Evolutionary conservation across 30 jellyfish, hydroid and myxozoan species (phyloP).

Genomic region (Hydractinia symbiolongicarpus): DNA sequence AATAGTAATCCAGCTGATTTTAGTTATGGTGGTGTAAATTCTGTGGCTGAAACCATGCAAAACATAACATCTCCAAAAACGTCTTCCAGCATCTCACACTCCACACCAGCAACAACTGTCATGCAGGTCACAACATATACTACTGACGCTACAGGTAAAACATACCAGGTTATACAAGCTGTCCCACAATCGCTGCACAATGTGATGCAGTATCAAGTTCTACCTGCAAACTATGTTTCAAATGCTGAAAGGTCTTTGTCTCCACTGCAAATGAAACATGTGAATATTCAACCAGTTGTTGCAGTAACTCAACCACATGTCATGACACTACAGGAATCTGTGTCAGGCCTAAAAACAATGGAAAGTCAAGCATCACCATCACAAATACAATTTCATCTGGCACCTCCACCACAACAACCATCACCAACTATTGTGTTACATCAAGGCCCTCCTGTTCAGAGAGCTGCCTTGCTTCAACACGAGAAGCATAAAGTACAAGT

Average conservation of each 20-base stretch:
- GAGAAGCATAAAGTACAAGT: slow-evolving; percentile 7
- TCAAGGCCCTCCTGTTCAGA: slow-evolving; percentile 10
- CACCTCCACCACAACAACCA: slow-evolving; percentile 20
- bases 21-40: background rate
- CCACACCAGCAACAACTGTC: slow-evolving; percentile 35
- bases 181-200: slow-evolving; percentile 49
- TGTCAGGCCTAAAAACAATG: background rate
- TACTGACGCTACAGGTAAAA: slow-evolving; percentile 53
- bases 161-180: slow-evolving; percentile 82
- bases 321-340: background rate
- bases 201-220: slow-evolving; percentile 42
- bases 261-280: slow-evolving; percentile 9
- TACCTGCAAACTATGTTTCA: slow-evolving; percentile 15
- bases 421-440: slow-evolving; percentile 17
- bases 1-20: slow-evolving; percentile 7
- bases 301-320: slow-evolving; percentile 21
- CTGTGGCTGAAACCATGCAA: background rate
- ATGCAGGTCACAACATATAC: slow-evolving; percentile 74
- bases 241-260: slow-evolving; percentile 1
- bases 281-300: background rate
- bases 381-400: slow-evolving; percentile 2
- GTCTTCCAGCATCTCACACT: slow-evolving; percentile 3
- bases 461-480: slow-evolving; percentile 16
- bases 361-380: background rate
- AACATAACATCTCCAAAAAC: slow-evolving; percentile 8